phyloP scores from a whole-genome alignment of 2,888 invertebrate species.

The Halictus quadricinctus region DNA sequence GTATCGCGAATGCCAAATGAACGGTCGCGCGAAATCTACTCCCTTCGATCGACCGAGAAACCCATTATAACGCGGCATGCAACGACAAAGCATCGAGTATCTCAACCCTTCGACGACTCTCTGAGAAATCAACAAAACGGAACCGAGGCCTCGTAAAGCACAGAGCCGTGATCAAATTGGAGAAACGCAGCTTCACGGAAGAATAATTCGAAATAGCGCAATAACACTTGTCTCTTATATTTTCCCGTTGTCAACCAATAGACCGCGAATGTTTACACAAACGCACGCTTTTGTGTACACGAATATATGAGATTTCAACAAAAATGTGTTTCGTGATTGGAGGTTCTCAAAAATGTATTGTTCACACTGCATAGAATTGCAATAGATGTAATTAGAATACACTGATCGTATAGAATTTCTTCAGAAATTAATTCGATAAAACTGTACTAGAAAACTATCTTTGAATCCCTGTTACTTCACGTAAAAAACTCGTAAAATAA shows the following conservation, averaged over 20 bases:
- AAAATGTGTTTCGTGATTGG: background rate
- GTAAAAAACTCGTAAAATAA: too few species aligned
- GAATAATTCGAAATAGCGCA: background rate
- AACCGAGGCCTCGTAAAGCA: background rate
- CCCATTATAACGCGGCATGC: background rate
- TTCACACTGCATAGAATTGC: too few species aligned
- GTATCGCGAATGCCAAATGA: conserved; percentile 4
- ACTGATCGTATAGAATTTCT: too few species aligned
- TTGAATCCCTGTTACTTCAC: too few species aligned
- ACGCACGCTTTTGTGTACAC: background rate
- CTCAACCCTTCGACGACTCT: background rate
- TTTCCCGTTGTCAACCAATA: background rate
- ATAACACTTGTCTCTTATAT: background rate
- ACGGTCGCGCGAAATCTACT: background rate
- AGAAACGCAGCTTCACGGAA: background rate
- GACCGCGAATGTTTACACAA: background rate
- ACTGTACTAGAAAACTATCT: too few species aligned
- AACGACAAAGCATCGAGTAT: background rate
- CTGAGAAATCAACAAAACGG: background rate
- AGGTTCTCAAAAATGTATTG: too few species aligned
- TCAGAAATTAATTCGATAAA: too few species aligned
- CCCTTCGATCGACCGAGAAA: conserved; percentile 2
- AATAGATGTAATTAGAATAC: too few species aligned
- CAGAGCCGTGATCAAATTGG: background rate
- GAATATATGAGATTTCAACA: background rate